Evolutionary conservation across 30 jellyfish, hydroid and myxozoan genomes (phyloP).

Genomic region (Hydractinia symbiolongicarpus): DNA sequence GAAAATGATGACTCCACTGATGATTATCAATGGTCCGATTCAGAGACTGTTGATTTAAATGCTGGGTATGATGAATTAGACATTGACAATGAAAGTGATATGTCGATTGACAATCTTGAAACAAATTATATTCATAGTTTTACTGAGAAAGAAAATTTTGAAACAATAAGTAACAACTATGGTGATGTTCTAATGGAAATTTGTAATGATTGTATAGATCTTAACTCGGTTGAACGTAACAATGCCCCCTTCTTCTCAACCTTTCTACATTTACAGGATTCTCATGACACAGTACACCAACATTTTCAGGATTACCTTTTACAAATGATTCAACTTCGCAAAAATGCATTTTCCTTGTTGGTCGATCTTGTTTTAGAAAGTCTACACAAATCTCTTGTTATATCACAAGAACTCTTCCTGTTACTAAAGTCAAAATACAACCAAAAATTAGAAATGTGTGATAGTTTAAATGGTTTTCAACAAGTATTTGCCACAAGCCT

Average conservation of each 20-base stretch:
- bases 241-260: no score
- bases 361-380: background rate
- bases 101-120: background rate
- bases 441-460: background rate
- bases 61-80: background rate
- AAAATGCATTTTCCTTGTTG: background rate
- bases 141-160: background rate
- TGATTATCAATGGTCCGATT: background rate
- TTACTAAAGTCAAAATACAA: slow-evolving; percentile 3
- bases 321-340: background rate
- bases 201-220: no score
- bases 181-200: background rate
- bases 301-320: no score
- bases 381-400: background rate
- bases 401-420: background rate
- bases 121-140: slow-evolving; percentile 2
- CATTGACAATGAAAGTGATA: background rate
- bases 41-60: background rate
- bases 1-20: background rate
- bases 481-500: background rate
- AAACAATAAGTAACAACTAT: background rate
- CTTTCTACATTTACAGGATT: no score
- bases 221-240: no score
- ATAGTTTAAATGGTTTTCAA: background rate
- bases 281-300: no score